Evolutionary conservation across 2,888 invertebrate species (phyloP), one percentile per base, ranked within the genome.

Genomic region (Eupelmus urozonus): DNA sequence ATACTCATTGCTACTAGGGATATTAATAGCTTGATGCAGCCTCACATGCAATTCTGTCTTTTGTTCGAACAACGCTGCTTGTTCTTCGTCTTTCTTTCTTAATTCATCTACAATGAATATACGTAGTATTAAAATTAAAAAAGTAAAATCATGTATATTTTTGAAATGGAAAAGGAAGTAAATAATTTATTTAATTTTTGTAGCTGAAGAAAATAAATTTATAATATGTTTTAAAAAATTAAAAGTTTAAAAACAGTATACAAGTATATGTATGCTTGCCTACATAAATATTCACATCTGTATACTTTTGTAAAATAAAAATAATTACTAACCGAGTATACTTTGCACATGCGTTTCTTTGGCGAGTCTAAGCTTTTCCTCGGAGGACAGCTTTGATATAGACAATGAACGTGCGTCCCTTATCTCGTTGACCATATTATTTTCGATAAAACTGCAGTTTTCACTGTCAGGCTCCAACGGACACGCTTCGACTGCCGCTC

Each of bases 81-180:
- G 96, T 86, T 96, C 96, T 51, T 95, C 93, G 88, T 98, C 98
- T 88, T 97, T 97, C 83, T 95, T 94, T 71, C 96, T 93, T 87
- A 98, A 92, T 86, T 96, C 93, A 86, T 95, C 96, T 96, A 91
- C 0, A 62, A 51, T 18, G 16, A 42, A 77, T 70, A 16, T 62
- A 74, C 67, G n/a, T n/a, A n/a, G n/a, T n/a, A n/a, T n/a, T n/a
- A n/a, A n/a, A n/a, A n/a, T n/a, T n/a, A n/a, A n/a, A n/a, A 80
- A 77, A 20, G 49, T 25, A 51, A 34, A 18, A 2, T 49, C 16
- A 49, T n/a, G 16, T 25, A 57, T 11, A 13, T 16, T 69, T 42
- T 49, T 3, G 3, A 16, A 7, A 49, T 11, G 29, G 18, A 34
- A 25, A 27, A 20, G 69, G 40, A 49, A 4, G 2, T 53, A 53